Base-by-base conservation (phyloP, 1,140 invertebrate genomes). In the Sipha flava region DNA sequence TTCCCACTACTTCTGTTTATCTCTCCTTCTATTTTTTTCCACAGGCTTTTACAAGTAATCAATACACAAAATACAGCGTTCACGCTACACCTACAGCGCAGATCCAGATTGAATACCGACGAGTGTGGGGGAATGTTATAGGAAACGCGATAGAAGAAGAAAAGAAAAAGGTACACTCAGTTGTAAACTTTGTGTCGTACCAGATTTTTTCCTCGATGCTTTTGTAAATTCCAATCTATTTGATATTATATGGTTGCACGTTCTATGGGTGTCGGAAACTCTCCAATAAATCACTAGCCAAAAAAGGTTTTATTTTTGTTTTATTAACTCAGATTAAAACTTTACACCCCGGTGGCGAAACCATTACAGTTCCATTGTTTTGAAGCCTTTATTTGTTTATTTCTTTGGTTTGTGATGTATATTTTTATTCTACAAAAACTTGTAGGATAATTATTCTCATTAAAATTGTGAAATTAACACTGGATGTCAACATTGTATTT, bases 231-330 rank as follows among this genome's bases (percentile, higher is more conserved):
- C 34, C 62, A 66, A 66, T 66, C 21, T 66, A 66, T 66, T 23
- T 12, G 62, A 66, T 66, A 66, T 66, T 66, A 66, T 66, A 40
- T n/a, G 31, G 7, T 2, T 4, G 62, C 34, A 16, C 21, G 34
- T 66, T 40, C 1, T 14, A 31, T 40, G 34, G 37, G 37, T 72
- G 68, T 72, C 40, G 18, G 10, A 47, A 47, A 47, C 18, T 72
- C 68, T 29, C 68, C 43, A 5, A 49, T 72, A 72, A 72, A 72
- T 72, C 68, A 72, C 68, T n/a, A n/a, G n/a, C n/a, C 7, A 1
- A n/a, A 0, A 45, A 47, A 47, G 23, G 45, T 49, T 47, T 47
- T 72, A 49, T 72, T 72, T 72, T 31, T 47, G 45, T 31, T 59
- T 31, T 59, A 34, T 37, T 66, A n/a, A 37, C 62, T 40, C 34